Percentiles rank a stretch among this genome's conserved stretches.
Evolutionary conservation across 53 echinoderm and acorn worm species (phyloP).

Genomic region (Pentamera pediparva): DNA sequence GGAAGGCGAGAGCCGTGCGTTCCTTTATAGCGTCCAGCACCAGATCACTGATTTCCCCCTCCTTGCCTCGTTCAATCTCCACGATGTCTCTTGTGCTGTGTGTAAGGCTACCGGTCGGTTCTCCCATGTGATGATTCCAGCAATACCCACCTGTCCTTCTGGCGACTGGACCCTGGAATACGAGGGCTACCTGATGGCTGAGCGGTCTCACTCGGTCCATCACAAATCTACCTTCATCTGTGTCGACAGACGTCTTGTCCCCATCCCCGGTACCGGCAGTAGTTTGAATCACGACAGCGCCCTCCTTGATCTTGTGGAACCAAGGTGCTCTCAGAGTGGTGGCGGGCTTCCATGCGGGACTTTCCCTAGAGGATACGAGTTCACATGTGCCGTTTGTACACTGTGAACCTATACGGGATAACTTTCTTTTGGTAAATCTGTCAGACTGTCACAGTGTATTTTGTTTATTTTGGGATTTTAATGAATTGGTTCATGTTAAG

Average conservation of each 20-base stretch:
- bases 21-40: conserved; percentile 11
- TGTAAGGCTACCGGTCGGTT: conserved; percentile 7
- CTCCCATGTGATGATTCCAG: conserved; percentile 14
- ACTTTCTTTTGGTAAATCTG: too few species aligned
- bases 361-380: neutral
- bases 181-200: conserved; percentile 12
- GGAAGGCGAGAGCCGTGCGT: neutral
- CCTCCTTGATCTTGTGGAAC: neutral
- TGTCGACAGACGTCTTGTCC: neutral
- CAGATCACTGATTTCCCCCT: neutral
- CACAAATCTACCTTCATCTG: conserved; percentile 12
- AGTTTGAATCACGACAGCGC: neutral
- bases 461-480: too few species aligned
- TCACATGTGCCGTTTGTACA: conserved; percentile 20
- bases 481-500: too few species aligned
- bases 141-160: neutral
- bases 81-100: conserved; percentile 6
- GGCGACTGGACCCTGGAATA: conserved; percentile 19
- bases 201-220: neutral
- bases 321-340: neutral
- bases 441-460: too few species aligned
- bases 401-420: too few species aligned
- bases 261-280: neutral
- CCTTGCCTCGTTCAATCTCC: neutral
- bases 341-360: conserved; percentile 4